These are phyloP conservation scores for Arctocebus calabarensis DNA, from an alignment of 2,797 vertebrate species.

Conservation along the genomic window DNA sequence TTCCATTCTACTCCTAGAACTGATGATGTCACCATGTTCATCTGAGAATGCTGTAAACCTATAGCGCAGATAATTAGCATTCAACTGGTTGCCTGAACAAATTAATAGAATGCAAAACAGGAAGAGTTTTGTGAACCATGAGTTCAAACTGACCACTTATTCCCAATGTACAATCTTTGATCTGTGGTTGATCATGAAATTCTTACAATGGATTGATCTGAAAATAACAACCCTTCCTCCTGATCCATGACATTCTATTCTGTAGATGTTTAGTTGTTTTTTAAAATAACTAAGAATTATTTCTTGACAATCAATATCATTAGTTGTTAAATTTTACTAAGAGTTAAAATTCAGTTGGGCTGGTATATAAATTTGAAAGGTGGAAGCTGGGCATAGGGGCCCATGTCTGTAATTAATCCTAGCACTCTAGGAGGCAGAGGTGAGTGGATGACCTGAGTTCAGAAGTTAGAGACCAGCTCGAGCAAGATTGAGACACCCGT, in stretches of 20 bases:
- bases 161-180: not conserved
- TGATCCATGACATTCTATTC: not conserved
- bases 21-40: not conserved
- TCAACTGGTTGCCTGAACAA: not conserved
- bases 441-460: too few species aligned
- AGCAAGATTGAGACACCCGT: too few species aligned
- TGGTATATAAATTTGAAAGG: not conserved
- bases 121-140: not conserved
- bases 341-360: not conserved
- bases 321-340: not conserved
- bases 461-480: too few species aligned
- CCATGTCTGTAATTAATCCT: too few species aligned
- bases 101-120: not conserved
- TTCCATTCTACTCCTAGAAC: not conserved
- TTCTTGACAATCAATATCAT: not conserved
- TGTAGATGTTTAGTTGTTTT: not conserved
- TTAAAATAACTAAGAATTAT: not conserved
- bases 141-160: not conserved
- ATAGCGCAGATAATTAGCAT: not conserved
- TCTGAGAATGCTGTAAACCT: not conserved
- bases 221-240: not conserved
- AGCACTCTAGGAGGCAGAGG: too few species aligned
- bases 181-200: not conserved
- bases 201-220: not conserved
- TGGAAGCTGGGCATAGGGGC: too few species aligned